phyloP scores from a whole-genome alignment of 2,113 vertebrate species.

The Pterocles burchelli region DNA sequence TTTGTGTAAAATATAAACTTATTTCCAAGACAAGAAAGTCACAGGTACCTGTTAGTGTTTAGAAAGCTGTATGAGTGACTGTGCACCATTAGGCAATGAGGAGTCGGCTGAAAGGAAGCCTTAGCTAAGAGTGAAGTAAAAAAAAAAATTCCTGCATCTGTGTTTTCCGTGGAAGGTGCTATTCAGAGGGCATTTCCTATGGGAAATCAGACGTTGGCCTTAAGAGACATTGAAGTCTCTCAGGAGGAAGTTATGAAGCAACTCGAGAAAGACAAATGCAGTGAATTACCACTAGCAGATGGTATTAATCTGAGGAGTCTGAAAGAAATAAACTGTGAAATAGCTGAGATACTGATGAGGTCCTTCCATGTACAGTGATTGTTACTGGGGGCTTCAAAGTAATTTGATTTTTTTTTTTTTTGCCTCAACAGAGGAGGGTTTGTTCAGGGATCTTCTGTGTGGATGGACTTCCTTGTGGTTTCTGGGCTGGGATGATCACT shows the following conservation, averaged over 20 bases:
- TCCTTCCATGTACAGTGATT: background rate
- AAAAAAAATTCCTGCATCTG: slow-evolving; percentile 35
- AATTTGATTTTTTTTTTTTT: background rate
- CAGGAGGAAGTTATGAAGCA: slow-evolving; percentile 36
- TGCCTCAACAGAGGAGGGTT: background rate
- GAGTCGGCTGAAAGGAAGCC: background rate
- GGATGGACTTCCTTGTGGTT: background rate
- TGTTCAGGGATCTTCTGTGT: background rate
- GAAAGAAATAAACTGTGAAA: slow-evolving; percentile 53
- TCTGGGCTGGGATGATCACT: background rate
- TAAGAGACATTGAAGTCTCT: slow-evolving; percentile 7
- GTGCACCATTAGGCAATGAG: background rate
- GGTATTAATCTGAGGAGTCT: slow-evolving; percentile 52
- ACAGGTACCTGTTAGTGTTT: background rate
- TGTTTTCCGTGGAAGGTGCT: background rate
- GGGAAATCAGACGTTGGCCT: slow-evolving; percentile 27
- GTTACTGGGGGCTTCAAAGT: background rate
- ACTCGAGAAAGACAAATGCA: slow-evolving; percentile 47
- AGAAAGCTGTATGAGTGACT: background rate
- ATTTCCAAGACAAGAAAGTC: background rate
- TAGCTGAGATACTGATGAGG: background rate
- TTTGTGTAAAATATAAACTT: background rate
- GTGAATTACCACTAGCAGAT: slow-evolving; percentile 52
- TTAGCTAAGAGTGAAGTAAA: slow-evolving; percentile 9
- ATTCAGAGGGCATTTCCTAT: slow-evolving; percentile 42